Evolutionary conservation across 1,140 invertebrate species (phyloP), one percentile per base, ranked within the genome.

Genomic region (Cotesia vestalis): DNA sequence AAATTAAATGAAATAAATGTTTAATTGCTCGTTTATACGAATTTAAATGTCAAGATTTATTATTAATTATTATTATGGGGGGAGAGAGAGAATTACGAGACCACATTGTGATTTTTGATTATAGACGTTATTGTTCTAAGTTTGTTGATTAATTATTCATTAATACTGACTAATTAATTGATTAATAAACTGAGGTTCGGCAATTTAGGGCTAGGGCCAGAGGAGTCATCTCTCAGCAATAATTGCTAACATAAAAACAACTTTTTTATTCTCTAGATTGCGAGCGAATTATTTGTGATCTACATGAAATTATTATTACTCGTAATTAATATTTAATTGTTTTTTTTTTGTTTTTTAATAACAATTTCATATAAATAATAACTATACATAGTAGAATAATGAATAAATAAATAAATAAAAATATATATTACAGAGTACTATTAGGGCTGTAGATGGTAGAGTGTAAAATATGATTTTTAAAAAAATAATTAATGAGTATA

Each of bases 351-450:
- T 17, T 17, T 57, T 14, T 20, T 6, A 61, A 61, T 11, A 6
- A 34, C 14, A 35, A 20, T 35, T 71, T 14, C 52, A 67, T 17
- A 55, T 55, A 5, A 17, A 53, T 4, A 67, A 46, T 46, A 11
- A 46, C 40, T 46, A 46, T 46, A 46, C 40, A 46, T 46, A 46
- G 40, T 46, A 9, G 0, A 46, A 27, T 27, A 27, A 27, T 27
- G 27, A 35, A 20, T 34, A 36, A 35, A 53, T 14, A 59, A 52
- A 59, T 35, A 64, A 27, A 52, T 11, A 34, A 69, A 40, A 14
- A 36, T 83, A 81, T 85, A 79, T 85, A 84, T 76, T 81, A 80
- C 71, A 84, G 85, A 86, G 85, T 86, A 86, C 86, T 86, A 86
- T 76, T 86, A 86, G 84, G 79, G 77, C 81, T 52, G 79, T 86